phyloP scores from a whole-genome alignment of 2,797 vertebrate genomes.

The Aeoliscus strigatus region DNA sequence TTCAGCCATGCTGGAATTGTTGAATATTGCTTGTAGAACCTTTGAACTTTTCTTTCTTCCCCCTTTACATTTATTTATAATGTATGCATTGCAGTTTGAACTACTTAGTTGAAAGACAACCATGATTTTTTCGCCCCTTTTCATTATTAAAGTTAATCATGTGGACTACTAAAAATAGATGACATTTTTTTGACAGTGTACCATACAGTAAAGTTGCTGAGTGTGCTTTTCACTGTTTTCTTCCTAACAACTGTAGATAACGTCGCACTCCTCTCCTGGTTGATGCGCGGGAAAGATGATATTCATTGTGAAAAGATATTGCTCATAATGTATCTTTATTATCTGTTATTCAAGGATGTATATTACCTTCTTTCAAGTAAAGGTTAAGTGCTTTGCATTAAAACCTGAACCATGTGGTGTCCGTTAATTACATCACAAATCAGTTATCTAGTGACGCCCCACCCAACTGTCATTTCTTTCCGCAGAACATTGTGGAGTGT shows the following conservation, averaged over 20 bases:
- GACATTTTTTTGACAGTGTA: conserved; percentile 70
- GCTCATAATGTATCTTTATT: conserved; percentile 82
- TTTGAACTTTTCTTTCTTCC: conserved; percentile 54
- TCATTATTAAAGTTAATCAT: conserved; percentile 62
- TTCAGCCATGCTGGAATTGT: conserved; percentile 78
- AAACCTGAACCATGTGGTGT: conserved; percentile 39
- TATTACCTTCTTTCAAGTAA: conserved; percentile 85
- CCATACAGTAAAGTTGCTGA: conserved; percentile 66
- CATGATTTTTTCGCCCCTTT: conserved; percentile 28
- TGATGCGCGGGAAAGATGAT: conserved; percentile 67
- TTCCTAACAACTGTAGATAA: conserved; percentile 76
- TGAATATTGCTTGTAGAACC: conserved; percentile 72
- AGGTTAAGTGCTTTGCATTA: conserved; percentile 84
- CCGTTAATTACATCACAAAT: not conserved
- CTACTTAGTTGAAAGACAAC: conserved; percentile 65
- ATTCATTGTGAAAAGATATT: conserved; percentile 80
- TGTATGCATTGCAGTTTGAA: conserved; percentile 77
- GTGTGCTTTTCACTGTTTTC: conserved; percentile 73
- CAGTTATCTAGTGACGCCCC: not conserved
- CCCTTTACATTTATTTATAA: conserved; percentile 81
- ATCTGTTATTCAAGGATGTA: conserved; percentile 84
- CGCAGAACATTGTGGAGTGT: no score
- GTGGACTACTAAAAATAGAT: conserved; percentile 72
- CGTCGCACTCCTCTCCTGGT: conserved; percentile 65
- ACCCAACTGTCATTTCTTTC: no score